phyloP scores from a whole-genome alignment of 2,797 vertebrate genomes.

The Phyllotis vaccarum region DNA sequence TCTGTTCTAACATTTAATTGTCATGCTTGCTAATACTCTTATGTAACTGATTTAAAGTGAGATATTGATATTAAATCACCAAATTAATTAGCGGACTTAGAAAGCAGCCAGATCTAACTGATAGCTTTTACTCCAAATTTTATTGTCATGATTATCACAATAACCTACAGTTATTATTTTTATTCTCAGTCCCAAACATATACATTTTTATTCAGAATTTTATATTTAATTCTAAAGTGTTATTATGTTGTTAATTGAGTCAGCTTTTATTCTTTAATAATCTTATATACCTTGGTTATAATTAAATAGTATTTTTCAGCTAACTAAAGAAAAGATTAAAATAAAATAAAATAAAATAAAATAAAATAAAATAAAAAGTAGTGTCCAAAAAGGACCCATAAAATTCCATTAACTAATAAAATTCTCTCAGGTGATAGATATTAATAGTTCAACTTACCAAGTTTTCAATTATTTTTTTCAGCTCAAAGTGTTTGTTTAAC shows the following conservation, averaged over 20 bases:
- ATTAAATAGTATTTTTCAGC: not conserved
- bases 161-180: not conserved
- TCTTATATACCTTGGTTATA: not conserved
- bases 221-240: not conserved
- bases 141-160: not conserved
- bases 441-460: slow-evolving; percentile 21
- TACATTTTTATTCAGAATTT: not conserved
- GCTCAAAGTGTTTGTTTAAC: slow-evolving; percentile 16
- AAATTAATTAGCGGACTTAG: not conserved
- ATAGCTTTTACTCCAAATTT: not conserved
- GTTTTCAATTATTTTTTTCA: slow-evolving; percentile 54
- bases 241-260: not conserved
- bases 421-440: not conserved
- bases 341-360: too few relatives aligned
- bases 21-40: not conserved
- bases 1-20: not conserved
- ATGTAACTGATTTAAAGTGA: not conserved
- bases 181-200: not conserved
- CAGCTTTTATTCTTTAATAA: not conserved
- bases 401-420: slow-evolving; percentile 22
- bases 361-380: not conserved
- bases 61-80: not conserved
- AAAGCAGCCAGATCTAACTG: not conserved
- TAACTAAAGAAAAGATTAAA: not conserved
- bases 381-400: not conserved